Evolutionary conservation across 2,113 vertebrate species (phyloP).

Genomic region (Toxotes jaculatrix): DNA sequence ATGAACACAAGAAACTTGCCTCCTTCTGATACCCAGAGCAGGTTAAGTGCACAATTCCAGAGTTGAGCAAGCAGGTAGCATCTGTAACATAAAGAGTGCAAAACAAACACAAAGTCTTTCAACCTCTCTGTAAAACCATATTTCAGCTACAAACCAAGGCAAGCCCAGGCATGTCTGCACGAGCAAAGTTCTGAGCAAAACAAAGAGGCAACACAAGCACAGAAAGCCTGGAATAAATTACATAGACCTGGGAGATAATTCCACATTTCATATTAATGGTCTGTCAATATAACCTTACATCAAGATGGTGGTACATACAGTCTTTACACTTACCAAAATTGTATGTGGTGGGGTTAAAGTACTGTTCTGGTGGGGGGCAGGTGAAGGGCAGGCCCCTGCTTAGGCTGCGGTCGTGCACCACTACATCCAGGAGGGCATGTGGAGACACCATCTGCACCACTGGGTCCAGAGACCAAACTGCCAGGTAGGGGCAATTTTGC

Average conservation of each 20-base stretch:
- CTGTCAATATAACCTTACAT: not conserved
- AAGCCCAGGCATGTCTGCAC: not conserved
- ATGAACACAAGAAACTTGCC: slow-evolving; percentile 76
- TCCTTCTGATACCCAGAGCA: slow-evolving; percentile 97
- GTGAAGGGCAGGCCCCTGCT: slow-evolving; percentile 89
- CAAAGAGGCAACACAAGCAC: not conserved
- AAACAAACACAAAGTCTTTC: not conserved
- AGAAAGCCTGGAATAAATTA: not conserved
- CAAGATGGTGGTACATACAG: not conserved
- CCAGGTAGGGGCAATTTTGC: slow-evolving; percentile 93
- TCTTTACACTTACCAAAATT: slow-evolving; percentile 90
- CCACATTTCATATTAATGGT: not conserved
- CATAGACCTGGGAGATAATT: not conserved
- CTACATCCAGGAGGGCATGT: slow-evolving; percentile 87
- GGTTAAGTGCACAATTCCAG: slow-evolving; percentile 92
- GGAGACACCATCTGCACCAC: slow-evolving; percentile 86
- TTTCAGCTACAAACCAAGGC: not conserved
- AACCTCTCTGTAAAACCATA: not conserved
- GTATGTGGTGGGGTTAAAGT: slow-evolving; percentile 93
- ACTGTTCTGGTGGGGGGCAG: slow-evolving; percentile 94
- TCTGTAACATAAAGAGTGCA: slow-evolving; percentile 80
- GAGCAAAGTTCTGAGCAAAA: not conserved
- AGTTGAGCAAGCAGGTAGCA: slow-evolving; percentile 91
- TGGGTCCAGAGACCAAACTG: slow-evolving; percentile 93
- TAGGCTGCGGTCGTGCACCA: slow-evolving; percentile 91